Base-by-base conservation (phyloP, 2,113 vertebrate genomes). In the Syrrhaptes paradoxus region DNA sequence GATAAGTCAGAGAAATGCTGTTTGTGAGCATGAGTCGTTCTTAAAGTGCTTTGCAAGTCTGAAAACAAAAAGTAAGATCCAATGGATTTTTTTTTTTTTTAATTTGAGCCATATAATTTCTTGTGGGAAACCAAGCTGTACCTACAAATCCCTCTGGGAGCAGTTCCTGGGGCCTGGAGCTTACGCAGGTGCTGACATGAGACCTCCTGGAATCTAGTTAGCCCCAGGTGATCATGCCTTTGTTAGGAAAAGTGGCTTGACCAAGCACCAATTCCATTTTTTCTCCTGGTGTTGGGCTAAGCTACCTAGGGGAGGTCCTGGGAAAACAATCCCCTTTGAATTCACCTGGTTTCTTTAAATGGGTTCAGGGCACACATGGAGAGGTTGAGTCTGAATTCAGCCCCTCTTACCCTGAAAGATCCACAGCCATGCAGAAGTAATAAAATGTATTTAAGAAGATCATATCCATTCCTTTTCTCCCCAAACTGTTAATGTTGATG, bases 1-100 rank as follows among this genome's bases (percentile, higher is more conserved):
- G 87, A 97, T 66, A 94, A 95, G 63, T 65, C 74, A 85, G 89
- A 79, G 71, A 45, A 91, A 94, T 2, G 7, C 10, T 71, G n/a
- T 48, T 85, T 74, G 52, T 65, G 71, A 94, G 59, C 46, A 32
- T 54, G 71, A 90, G 29, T 41, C 91, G 17, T 51, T 95, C 74
- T 66, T 82, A 46, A 87, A 94, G 59, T 32, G 55, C 43, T 89
- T 66, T 77, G 74, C 63, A 91, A 91, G 41, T 72, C 62, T 89
- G 71, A 91, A 57, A 15, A 46, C 54, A 36, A 72, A 89, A 82
- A 70, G 24, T 46, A 89, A 82, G n/a, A 89, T 57, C 21, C 41
- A 57, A 68, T 63, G 14, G 24, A 34, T 12, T 80, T 59, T 48
- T 32, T 17, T 36, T 15, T 49, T 55, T 51, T 55, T 78, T 72